phyloP scores from a whole-genome alignment of 2,797 vertebrate genomes.

The Chrysocyon brachyurus region DNA sequence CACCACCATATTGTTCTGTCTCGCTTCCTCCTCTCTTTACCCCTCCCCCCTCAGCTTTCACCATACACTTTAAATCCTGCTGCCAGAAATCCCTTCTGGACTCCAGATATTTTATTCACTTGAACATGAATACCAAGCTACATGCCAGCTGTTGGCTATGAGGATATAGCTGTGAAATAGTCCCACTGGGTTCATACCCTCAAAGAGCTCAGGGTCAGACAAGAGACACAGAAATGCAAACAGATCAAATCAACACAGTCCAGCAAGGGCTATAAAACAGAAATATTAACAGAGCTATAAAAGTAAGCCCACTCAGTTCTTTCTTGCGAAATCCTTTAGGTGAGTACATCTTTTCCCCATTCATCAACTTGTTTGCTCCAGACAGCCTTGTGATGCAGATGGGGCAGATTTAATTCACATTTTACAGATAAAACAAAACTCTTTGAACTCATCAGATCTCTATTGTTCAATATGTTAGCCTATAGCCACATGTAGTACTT shows the following conservation, averaged over 20 bases:
- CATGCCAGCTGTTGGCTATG: background rate
- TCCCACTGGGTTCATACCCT: background rate
- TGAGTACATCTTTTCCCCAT: constrained; percentile 29
- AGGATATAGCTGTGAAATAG: constrained; percentile 17
- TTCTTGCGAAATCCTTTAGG: background rate
- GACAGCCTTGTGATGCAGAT: background rate
- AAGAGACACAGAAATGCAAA: constrained; percentile 57
- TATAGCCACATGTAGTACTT: background rate
- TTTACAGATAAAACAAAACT: constrained; percentile 55
- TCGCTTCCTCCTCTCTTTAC: background rate
- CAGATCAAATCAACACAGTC: constrained; percentile 33
- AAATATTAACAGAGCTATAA: constrained; percentile 60
- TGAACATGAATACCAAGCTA: background rate
- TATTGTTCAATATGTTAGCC: background rate
- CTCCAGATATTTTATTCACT: constrained; percentile 40
- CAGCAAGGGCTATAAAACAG: constrained; percentile 7
- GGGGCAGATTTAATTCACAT: background rate
- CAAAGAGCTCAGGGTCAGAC: constrained; percentile 52
- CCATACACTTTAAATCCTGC: constrained; percentile 28
- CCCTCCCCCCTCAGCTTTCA: background rate
- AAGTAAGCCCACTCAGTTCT: constrained; percentile 7
- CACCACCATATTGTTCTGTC: background rate
- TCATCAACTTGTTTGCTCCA: constrained; percentile 44
- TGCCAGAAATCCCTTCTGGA: constrained; percentile 48
- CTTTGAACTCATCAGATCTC: constrained; percentile 35